phyloP scores from a whole-genome alignment of 1,140 invertebrate species.

The Apis florea region DNA sequence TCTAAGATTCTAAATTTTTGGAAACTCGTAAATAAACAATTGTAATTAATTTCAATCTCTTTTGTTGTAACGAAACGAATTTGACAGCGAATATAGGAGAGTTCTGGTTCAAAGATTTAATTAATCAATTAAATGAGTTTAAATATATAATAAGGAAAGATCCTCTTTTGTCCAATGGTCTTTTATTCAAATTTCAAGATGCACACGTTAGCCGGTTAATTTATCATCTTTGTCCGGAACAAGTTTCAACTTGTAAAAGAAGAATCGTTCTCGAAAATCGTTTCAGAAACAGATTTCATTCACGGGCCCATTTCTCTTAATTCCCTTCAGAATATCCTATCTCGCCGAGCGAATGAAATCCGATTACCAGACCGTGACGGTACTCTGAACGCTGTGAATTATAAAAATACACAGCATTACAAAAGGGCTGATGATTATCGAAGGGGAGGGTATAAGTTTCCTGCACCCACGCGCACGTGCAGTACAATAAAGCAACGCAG shows the following conservation, averaged over 20 bases:
- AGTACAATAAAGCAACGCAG: neutral
- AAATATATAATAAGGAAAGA: neutral
- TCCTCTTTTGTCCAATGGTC: neutral
- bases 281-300: constrained; percentile 17
- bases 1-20: too few relatives aligned
- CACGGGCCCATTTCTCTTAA: constrained; percentile 3
- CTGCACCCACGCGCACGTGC: constrained; percentile 44
- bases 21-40: too few relatives aligned
- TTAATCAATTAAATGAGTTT: too few relatives aligned
- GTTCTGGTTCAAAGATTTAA: too few relatives aligned
- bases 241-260: neutral
- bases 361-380: constrained; percentile 26
- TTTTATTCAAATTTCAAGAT: neutral
- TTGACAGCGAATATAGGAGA: too few relatives aligned
- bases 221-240: neutral
- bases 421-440: constrained; percentile 37
- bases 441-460: constrained; percentile 26
- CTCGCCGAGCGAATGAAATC: constrained; percentile 29
- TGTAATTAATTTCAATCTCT: too few relatives aligned
- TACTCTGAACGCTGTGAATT: constrained; percentile 29
- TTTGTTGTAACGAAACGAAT: too few relatives aligned
- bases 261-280: neutral
- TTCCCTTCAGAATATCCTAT: constrained; percentile 29
- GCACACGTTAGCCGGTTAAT: neutral
- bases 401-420: constrained; percentile 46